Evolutionary conservation across 2,113 vertebrate genomes (phyloP).

Genomic region (Synodontis membranacea): DNA sequence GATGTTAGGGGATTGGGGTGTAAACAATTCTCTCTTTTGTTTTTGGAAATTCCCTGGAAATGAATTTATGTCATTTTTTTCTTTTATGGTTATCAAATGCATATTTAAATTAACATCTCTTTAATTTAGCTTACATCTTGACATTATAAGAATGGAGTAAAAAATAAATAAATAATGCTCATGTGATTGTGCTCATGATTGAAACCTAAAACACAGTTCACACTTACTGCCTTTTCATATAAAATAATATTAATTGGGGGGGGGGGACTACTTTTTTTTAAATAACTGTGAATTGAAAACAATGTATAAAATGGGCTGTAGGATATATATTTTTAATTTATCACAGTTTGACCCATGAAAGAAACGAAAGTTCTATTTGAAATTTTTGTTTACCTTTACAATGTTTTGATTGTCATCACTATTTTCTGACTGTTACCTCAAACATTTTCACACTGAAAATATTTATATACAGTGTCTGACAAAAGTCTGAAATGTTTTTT

Average conservation of each 20-base stretch:
- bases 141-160: conserved; percentile 18
- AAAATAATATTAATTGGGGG: conserved; percentile 30
- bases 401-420: conserved; percentile 55
- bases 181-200: conserved; percentile 61
- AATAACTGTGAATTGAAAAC: conserved; percentile 15
- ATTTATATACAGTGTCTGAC: conserved; percentile 25
- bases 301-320: background rate
- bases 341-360: conserved; percentile 60
- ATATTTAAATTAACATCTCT: conserved; percentile 54
- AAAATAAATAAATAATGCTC: conserved; percentile 46
- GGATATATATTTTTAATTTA: conserved; percentile 14
- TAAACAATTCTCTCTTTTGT: conserved; percentile 58
- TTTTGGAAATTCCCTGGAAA: conserved; percentile 70
- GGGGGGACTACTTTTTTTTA: no score
- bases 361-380: background rate
- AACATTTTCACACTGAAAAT: conserved; percentile 38
- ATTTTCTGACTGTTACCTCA: conserved; percentile 40
- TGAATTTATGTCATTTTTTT: conserved; percentile 27
- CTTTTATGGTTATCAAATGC: conserved; percentile 18
- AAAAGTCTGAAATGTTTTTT: conserved; percentile 22
- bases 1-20: conserved; percentile 70
- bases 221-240: conserved; percentile 34
- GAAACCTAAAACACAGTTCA: conserved; percentile 52
- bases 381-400: background rate
- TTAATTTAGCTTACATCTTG: conserved; percentile 55